Evolutionary conservation across 2,888 invertebrate species (phyloP).

Genomic region (Macaria notata): DNA sequence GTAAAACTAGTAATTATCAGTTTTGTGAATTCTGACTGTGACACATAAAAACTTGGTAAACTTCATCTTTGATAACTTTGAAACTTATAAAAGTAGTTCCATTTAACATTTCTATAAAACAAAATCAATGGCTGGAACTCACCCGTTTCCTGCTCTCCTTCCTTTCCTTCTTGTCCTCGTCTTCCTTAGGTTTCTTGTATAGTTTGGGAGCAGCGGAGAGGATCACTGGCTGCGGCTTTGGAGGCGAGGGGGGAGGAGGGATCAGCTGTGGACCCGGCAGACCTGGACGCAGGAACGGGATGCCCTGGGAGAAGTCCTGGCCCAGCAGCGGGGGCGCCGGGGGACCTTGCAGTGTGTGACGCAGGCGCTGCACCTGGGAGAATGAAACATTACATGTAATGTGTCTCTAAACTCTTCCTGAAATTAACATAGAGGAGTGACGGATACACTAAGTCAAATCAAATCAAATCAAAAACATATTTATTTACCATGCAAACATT

Average conservation of each 20-base stretch:
- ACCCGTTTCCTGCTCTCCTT: conserved; percentile 30
- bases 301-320: conserved; percentile 56
- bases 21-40: too few relatives aligned
- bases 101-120: too few relatives aligned
- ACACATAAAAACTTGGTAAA: too few relatives aligned
- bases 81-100: too few relatives aligned
- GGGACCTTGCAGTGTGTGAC: conserved; percentile 34
- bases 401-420: too few relatives aligned
- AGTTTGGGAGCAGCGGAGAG: conserved; percentile 87
- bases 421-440: too few relatives aligned
- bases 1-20: too few relatives aligned
- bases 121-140: background rate
- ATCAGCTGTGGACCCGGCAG: conserved; percentile 66
- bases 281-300: conserved; percentile 62
- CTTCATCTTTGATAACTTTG: too few relatives aligned
- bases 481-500: too few relatives aligned
- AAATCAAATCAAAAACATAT: too few relatives aligned
- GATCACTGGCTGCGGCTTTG: conserved; percentile 83
- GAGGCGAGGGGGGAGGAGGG: conserved; percentile 69
- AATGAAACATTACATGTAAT: too few relatives aligned
- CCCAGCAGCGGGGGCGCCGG: conserved; percentile 26
- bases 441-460: too few relatives aligned
- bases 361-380: conserved; percentile 60
- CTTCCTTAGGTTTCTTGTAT: conserved; percentile 82
- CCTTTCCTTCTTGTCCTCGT: conserved; percentile 61